These are phyloP conservation scores for Junco hyemalis DNA, from an alignment of 2,113 vertebrate species.

Conservation along the genomic window DNA sequence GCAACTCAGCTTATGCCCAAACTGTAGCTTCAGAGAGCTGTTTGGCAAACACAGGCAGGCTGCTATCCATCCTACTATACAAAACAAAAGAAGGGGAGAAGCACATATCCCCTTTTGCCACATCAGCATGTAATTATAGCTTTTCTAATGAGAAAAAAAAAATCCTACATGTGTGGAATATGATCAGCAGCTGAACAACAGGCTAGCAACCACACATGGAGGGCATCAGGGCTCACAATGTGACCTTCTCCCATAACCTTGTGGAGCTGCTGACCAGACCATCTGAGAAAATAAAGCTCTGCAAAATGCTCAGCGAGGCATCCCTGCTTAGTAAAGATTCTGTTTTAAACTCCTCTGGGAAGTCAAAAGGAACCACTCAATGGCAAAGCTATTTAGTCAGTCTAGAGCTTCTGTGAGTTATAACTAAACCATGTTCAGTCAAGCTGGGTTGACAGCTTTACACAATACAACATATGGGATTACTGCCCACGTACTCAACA, in stretches of 20 bases:
- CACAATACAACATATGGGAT: not conserved
- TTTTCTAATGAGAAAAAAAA: not conserved
- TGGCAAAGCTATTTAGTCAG: constrained; percentile 1
- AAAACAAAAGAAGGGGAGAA: not conserved
- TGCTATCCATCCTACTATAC: not conserved
- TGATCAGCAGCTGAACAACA: not conserved
- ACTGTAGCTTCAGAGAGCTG: not conserved
- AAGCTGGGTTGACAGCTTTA: not conserved
- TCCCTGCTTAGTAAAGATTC: not conserved
- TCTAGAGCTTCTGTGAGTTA: not conserved
- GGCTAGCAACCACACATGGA: not conserved
- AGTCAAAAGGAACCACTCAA: constrained; percentile 8
- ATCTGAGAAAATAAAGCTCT: constrained; percentile 47
- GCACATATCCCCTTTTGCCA: not conserved
- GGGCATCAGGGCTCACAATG: not conserved
- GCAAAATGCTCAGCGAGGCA: not conserved
- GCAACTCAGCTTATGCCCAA: not conserved
- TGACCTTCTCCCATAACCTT: constrained; percentile 10
- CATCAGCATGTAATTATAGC: not conserved
- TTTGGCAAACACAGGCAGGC: not conserved
- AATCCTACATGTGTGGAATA: not conserved
- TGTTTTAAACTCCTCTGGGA: not conserved
- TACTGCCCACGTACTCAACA: not conserved
- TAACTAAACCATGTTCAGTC: constrained; percentile 2
- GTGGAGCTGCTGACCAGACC: not conserved